Base-by-base conservation (phyloP, 1,140 invertebrate species). In the Drosophila baimaii region DNA sequence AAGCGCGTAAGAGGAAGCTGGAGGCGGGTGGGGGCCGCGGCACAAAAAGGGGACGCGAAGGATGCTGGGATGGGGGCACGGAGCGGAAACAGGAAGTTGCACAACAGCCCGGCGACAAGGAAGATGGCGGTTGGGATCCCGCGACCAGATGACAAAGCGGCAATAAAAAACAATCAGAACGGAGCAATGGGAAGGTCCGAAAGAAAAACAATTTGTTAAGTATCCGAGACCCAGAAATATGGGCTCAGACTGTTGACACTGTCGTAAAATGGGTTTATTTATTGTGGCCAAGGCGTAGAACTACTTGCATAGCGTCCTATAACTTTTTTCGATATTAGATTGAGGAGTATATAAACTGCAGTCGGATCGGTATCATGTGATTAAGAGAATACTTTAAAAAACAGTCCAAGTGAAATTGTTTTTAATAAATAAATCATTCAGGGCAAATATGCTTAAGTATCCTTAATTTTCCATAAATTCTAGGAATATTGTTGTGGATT, bases 81-180 rank as follows among this genome's bases (percentile, higher is more conserved):
- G 31, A 29, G 39, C 79, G 75, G 63, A 77, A 80, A 82, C 79
- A 79, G 79, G 84, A 83, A 75, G 61, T 68, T 70, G 64, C 59
- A 75, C 56, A 78, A 66, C 75, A 66, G 76, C 41, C 75, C 75
- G 54, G 52, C 65, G 59, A 77, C 64, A 65, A 77, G 75, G 66
- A 83, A 76, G 66, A 65, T 43, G 54, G 52, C 44, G 76, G 66
- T 56, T 21, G 74, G 44, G 46, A 47, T 41, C 19, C 43, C 51
- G 46, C 46, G 68, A 64, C 64, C 79, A 73, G 56, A 79, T 86
- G 83, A 83, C 84, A 86, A 80, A 88, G 73, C 81, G 63, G 64
- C 75, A 68, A 86, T 81, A 89, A 89, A 88, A 83, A 83, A 71
- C 80, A 88, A 88, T 73, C 69, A 77, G 81, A 54, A 39, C 17